Percentiles rank a stretch among this genome's conserved stretches.
phyloP scores from a whole-genome alignment of 2,797 vertebrate genomes.

The Pangasius macronema region DNA sequence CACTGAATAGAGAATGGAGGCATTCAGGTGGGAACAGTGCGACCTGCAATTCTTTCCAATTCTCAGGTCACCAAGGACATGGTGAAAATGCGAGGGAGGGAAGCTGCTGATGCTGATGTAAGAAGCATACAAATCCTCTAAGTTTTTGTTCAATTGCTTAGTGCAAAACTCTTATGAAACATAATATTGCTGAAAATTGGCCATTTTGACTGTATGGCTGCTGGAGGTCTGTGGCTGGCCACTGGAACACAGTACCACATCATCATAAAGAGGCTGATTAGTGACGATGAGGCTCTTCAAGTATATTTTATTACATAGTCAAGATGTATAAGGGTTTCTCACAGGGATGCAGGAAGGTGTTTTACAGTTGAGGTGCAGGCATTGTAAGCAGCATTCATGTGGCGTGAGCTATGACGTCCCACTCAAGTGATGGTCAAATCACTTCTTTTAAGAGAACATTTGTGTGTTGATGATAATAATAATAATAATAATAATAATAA shows the following conservation, averaged over 20 bases:
- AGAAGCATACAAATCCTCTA: slow-evolving; percentile 13
- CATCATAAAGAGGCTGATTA: background rate
- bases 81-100: slow-evolving; percentile 29
- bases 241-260: background rate
- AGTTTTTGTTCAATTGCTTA: background rate
- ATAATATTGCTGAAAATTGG: background rate
- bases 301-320: background rate
- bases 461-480: too few species aligned
- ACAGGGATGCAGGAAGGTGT: background rate
- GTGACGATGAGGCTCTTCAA: background rate
- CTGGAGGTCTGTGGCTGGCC: background rate
- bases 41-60: slow-evolving; percentile 30
- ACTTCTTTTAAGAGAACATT: too few species aligned
- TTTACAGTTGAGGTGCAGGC: background rate
- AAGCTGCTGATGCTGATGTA: slow-evolving; percentile 19
- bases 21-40: slow-evolving; percentile 16
- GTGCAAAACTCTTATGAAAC: background rate
- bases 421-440: background rate
- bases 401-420: too few species aligned
- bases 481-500: too few species aligned
- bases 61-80: slow-evolving; percentile 22
- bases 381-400: background rate
- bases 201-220: too few species aligned
- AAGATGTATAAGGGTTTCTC: background rate
- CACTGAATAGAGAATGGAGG: slow-evolving; percentile 25